Evolutionary conservation across 1,140 invertebrate species (phyloP).

Genomic region (Bombus balteatus): DNA sequence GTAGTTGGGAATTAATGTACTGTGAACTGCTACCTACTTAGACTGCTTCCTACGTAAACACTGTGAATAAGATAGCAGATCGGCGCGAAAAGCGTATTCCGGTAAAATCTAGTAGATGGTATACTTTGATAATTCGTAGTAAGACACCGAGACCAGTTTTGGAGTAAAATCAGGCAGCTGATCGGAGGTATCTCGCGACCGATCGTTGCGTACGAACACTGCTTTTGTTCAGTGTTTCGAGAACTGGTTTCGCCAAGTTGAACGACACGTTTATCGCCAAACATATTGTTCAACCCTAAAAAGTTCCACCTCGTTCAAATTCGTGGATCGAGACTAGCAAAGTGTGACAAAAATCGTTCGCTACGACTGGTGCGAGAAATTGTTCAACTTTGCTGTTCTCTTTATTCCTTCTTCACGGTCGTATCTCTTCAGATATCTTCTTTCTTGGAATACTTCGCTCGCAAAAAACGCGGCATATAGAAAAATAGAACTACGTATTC

Average conservation of each 20-base stretch:
- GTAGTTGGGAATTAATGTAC: constrained; percentile 18
- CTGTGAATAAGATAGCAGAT: neutral
- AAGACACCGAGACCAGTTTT: constrained; percentile 25
- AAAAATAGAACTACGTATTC: too few relatives aligned
- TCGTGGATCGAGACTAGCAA: neutral
- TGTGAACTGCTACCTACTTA: constrained; percentile 4
- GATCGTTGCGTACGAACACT: constrained; percentile 4
- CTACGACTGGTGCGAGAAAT: too few relatives aligned
- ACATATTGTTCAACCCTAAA: neutral
- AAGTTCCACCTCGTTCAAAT: neutral
- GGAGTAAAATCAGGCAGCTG: neutral
- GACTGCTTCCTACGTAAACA: neutral
- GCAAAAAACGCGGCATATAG: too few relatives aligned
- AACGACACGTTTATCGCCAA: constrained; percentile 19
- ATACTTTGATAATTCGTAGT: constrained; percentile 9
- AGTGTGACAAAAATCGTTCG: too few relatives aligned
- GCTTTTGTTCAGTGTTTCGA: neutral
- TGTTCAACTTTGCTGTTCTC: neutral
- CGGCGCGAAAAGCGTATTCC: neutral
- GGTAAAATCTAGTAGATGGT: constrained; percentile 19
- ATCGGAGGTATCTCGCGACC: neutral
- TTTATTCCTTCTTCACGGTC: neutral
- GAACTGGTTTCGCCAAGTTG: constrained; percentile 26
- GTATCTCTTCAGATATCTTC: too few relatives aligned
- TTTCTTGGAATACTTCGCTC: too few relatives aligned